phyloP scores from a whole-genome alignment of 2,888 invertebrate genomes.

The Phaedon cochleariae region DNA sequence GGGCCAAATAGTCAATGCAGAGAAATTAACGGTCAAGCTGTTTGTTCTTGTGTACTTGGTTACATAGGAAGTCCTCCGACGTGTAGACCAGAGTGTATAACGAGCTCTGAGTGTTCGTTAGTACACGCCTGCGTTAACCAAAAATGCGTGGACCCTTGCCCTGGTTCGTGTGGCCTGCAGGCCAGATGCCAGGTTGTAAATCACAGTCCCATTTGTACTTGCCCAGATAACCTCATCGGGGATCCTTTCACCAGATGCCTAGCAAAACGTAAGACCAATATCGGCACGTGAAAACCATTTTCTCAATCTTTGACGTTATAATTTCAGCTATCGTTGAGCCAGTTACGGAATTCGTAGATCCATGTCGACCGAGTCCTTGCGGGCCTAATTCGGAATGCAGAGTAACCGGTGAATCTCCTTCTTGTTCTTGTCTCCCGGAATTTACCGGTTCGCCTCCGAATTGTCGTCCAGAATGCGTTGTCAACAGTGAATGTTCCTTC shows the following conservation, averaged over 20 bases:
- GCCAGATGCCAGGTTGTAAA: slow-evolving; percentile 77
- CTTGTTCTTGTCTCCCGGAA: slow-evolving; percentile 75
- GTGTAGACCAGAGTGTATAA: slow-evolving; percentile 77
- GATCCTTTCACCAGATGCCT: slow-evolving; percentile 72
- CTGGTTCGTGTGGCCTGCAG: slow-evolving; percentile 77
- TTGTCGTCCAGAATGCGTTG: slow-evolving; percentile 78
- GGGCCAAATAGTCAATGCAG: slow-evolving; percentile 83
- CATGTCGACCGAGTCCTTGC: slow-evolving; percentile 75
- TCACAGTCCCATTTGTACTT: slow-evolving; percentile 77
- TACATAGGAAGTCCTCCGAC: slow-evolving; percentile 73
- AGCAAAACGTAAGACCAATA: slow-evolving; percentile 45
- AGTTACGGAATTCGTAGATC: slow-evolving; percentile 62
- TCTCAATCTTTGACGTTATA: background rate
- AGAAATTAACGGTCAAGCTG: slow-evolving; percentile 73
- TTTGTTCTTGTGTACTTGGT: slow-evolving; percentile 76
- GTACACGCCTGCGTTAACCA: slow-evolving; percentile 74
- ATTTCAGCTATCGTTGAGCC: slow-evolving; percentile 49
- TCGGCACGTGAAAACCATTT: background rate
- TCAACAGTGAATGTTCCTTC: slow-evolving; percentile 75
- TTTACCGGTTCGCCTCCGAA: slow-evolving; percentile 75
- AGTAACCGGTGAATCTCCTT: slow-evolving; percentile 69
- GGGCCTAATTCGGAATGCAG: slow-evolving; percentile 73
- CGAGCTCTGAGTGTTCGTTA: slow-evolving; percentile 75
- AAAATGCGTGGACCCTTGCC: slow-evolving; percentile 78
- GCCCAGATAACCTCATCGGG: slow-evolving; percentile 68